Conservation (phyloP, 2,113 vertebrate genomes). For the Ctenodactylus gundi region DNA sequence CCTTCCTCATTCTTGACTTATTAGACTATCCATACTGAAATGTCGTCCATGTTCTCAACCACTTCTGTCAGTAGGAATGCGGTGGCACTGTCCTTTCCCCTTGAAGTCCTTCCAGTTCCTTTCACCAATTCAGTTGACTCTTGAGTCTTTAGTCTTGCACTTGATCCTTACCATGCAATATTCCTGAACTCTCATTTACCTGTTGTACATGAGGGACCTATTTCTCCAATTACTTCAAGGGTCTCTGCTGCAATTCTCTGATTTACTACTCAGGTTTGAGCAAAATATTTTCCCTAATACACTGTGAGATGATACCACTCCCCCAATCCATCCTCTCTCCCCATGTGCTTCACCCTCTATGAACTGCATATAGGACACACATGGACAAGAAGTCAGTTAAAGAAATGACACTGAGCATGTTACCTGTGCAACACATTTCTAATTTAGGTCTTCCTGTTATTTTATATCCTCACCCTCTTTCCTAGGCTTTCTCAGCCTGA, state of each 20-base stretch:
- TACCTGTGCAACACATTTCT: background rate
- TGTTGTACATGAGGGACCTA: background rate
- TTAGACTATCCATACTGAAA: background rate
- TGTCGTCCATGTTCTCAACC: background rate
- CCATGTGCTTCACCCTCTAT: no score
- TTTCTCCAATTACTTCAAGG: background rate
- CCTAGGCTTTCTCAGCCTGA: background rate
- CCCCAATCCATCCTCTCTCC: background rate
- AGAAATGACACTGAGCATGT: background rate
- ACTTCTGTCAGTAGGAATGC: background rate
- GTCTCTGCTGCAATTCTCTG: background rate
- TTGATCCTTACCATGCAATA: background rate
- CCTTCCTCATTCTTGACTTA: background rate
- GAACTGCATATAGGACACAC: background rate
- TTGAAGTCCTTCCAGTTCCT: background rate
- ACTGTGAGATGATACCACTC: rapidly evolving
- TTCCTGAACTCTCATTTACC: background rate
- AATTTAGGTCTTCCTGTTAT: background rate
- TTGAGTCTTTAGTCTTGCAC: background rate
- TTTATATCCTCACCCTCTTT: background rate
- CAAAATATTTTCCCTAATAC: background rate
- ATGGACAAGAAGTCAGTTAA: background rate
- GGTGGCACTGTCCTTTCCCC: background rate
- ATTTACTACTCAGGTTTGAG: background rate
- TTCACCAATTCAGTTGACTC: background rate